Conservation (phyloP, 2,888 invertebrate species). For the Chydorus sphaericus region DNA sequence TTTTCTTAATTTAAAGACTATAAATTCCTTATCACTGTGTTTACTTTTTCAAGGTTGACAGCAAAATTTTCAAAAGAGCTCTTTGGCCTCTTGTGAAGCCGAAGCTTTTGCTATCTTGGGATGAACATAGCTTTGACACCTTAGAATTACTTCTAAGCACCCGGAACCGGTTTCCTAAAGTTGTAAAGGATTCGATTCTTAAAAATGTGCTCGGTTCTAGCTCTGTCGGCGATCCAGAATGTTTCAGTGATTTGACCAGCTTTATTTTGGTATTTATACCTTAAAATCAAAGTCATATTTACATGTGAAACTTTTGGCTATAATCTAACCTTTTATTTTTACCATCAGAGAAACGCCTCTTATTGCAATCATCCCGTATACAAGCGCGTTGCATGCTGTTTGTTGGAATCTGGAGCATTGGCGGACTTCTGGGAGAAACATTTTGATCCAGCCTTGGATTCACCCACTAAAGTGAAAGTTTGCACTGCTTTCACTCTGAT, state of each 20-base stretch:
- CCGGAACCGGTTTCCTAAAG: constrained; percentile 33
- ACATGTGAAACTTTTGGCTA: not conserved
- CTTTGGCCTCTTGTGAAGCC: constrained; percentile 45
- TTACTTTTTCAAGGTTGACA: constrained; percentile 32
- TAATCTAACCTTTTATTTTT: not conserved
- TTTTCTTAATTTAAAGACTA: constrained; percentile 1
- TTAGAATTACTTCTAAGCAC: constrained; percentile 42
- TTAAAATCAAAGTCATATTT: not conserved
- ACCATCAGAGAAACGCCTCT: not conserved
- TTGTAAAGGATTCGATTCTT: constrained; percentile 38
- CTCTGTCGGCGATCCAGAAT: not conserved
- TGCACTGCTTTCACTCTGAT: not conserved
- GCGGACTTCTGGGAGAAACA: not conserved
- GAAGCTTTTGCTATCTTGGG: constrained; percentile 44
- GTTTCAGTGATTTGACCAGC: not conserved
- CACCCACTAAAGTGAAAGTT: not conserved
- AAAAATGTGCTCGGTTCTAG: constrained; percentile 37
- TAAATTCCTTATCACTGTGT: constrained; percentile 4
- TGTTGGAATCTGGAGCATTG: not conserved
- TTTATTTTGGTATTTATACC: constrained; percentile 5
- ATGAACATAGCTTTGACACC: constrained; percentile 47
- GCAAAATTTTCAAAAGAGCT: constrained; percentile 37
- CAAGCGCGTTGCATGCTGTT: not conserved
- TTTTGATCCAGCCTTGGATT: not conserved
- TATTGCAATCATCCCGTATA: not conserved